Evolutionary conservation across 2,113 vertebrate species (phyloP), one percentile per base, ranked within the genome.

Genomic region (Stigmatopora nigra): DNA sequence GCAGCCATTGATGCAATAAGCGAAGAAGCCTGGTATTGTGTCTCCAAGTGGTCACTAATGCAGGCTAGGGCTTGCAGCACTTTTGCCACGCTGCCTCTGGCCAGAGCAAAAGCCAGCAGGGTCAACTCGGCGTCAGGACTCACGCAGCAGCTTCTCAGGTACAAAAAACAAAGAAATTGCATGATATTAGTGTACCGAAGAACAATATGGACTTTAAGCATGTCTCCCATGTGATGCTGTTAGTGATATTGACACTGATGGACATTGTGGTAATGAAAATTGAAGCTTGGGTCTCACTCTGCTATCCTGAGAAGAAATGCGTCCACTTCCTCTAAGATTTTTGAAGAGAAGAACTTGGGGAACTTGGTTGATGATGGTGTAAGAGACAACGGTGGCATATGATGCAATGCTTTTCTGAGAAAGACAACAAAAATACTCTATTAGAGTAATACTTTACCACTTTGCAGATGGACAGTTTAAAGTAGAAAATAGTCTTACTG

Each of bases 221-320:
- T 56, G 57, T 47, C 73, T 69, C 68, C 51, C 53, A 1, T 49
- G 38, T 3, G 52, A 64, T 52, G 69, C 66, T 15, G 55, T 72
- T 16, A 67, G 62, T 69, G 25, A 63, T 13, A 53, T 49, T 63
- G 67, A 35, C 38, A 64, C 52, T 59, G 68, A 49, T 45, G 51
- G 59, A 41, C 17, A 25, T 49, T 35, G 67, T 73, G 71, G 3
- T 38, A 44, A 65, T 67, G 66, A 51, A 38, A 64, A 38, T 38
- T 31, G 13, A 5, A 35, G 41, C 49, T 10, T 25, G 56, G 22
- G 62, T 51, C 73, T 81, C 87, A 89, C 81, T 88, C 85, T 77
- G 95, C 94, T 88, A 97, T 99, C 79, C 95, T 92, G 82, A 97
- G 78, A n/a, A 99, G 93, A 81, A 99, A 99, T 71, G 91, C 93